Base-by-base conservation (phyloP, 2,888 invertebrate genomes). In the Tinea semifulvella region DNA sequence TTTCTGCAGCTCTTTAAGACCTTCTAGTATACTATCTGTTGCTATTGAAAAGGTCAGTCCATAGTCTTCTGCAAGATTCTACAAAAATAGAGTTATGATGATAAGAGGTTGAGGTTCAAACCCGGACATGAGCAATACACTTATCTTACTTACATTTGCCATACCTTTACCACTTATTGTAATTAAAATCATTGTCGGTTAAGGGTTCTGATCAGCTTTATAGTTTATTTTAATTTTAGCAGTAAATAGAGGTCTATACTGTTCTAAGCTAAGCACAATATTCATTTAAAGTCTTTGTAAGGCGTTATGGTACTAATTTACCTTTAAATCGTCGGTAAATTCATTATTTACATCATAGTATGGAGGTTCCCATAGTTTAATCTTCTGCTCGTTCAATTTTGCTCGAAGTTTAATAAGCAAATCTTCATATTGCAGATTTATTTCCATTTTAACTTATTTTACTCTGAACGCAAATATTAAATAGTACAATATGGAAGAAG, bases 281-380 rank as follows among this genome's bases (percentile, higher is more conserved):
- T n/a, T n/a, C n/a, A n/a, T n/a, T n/a, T n/a, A n/a, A n/a, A n/a
- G n/a, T n/a, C n/a, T n/a, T n/a, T n/a, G n/a, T n/a, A n/a, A n/a
- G n/a, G n/a, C n/a, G n/a, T n/a, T n/a, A n/a, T n/a, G n/a, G n/a
- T n/a, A n/a, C n/a, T n/a, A n/a, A n/a, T n/a, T n/a, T n/a, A 43
- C 43, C 31, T 38, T 16, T 20, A 31, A 18, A 14, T 26, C 22
- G 10, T 27, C 46, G 18, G 14, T 48, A 52, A 48, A 42, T 46
- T 40, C 28, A 43, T 36, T 16, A 36, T 40, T 46, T 43, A 17
- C 22, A 3, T 26, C 25, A 13, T 31, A 43, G 20, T 28, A 92
- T 0, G 92, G 92, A 11, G 85, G 74, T 53, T 88, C 77, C 92
- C 93, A 93, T 47, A 93, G 65, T 60, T 91, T 91, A 3, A 92